Evolutionary conservation across 1,140 invertebrate species (phyloP).

Genomic region (Drosophila nasuta): DNA sequence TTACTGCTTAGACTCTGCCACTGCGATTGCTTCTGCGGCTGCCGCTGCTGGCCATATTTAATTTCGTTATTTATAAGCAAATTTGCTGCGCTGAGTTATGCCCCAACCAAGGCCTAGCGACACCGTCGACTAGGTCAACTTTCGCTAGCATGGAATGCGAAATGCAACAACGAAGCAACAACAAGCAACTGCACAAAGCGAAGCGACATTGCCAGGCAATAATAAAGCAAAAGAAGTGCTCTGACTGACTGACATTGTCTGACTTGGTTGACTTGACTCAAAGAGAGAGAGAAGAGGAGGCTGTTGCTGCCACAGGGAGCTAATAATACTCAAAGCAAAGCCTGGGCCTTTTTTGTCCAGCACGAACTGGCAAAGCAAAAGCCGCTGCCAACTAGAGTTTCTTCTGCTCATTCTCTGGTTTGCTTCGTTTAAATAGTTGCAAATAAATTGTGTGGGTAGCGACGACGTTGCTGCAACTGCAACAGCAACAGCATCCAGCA

Average conservation of each 20-base stretch:
- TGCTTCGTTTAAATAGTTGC: constrained; percentile 76
- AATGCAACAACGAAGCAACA: constrained; percentile 67
- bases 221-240: constrained; percentile 81
- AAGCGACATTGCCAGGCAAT: constrained; percentile 77
- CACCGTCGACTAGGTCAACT: constrained; percentile 82
- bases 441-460: constrained; percentile 83
- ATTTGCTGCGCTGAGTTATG: constrained; percentile 68
- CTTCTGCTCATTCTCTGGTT: constrained; percentile 12
- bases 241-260: constrained; percentile 75
- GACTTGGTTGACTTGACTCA: constrained; percentile 51
- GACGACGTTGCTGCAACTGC: constrained; percentile 38
- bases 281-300: too few species aligned
- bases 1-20: too few species aligned
- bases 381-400: constrained; percentile 33
- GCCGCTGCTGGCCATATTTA: constrained; percentile 77
- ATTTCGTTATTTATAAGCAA: constrained; percentile 83
- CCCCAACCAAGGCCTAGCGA: constrained; percentile 64
- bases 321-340: constrained; percentile 70
- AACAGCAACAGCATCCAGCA: constrained; percentile 27
- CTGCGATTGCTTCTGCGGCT: constrained; percentile 16
- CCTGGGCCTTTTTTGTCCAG: constrained; percentile 57
- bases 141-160: constrained; percentile 83
- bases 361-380: constrained; percentile 47
- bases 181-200: constrained; percentile 33
- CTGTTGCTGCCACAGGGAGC: constrained; percentile 54